phyloP scores from a whole-genome alignment of 2,113 vertebrate genomes.

The Piprites chloris region DNA sequence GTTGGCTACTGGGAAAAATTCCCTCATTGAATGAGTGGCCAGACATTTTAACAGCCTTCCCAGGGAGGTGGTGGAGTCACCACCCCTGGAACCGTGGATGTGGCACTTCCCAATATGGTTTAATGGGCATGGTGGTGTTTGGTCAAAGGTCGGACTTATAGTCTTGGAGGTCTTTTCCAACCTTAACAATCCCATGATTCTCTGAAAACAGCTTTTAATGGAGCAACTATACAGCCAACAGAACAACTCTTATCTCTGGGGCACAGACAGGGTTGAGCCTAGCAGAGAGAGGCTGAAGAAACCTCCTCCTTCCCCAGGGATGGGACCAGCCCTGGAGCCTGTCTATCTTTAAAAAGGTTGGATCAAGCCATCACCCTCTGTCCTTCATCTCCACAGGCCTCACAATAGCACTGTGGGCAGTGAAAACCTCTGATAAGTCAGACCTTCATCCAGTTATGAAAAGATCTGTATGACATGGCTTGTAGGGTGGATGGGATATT shows the following conservation, averaged over 20 bases:
- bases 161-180: neutral
- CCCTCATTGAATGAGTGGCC: neutral
- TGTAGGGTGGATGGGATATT: neutral
- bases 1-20: neutral
- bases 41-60: neutral
- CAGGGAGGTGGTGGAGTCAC: neutral
- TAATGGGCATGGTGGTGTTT: neutral
- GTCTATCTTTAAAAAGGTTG: neutral
- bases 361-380: neutral
- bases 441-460: neutral
- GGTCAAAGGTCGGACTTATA: neutral
- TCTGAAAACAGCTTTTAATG: neutral
- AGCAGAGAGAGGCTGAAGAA: neutral
- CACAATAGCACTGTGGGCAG: neutral
- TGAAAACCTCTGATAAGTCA: neutral
- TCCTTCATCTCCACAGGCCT: neutral
- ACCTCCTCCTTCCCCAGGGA: neutral
- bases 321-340: neutral
- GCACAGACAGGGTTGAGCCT: neutral
- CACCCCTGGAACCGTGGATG: neutral
- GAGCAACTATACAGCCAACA: neutral
- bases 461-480: rapidly evolving
- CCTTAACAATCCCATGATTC: neutral
- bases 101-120: neutral
- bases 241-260: neutral